Base-by-base conservation (phyloP, 2,797 vertebrate species). In the Cygnus olor region DNA sequence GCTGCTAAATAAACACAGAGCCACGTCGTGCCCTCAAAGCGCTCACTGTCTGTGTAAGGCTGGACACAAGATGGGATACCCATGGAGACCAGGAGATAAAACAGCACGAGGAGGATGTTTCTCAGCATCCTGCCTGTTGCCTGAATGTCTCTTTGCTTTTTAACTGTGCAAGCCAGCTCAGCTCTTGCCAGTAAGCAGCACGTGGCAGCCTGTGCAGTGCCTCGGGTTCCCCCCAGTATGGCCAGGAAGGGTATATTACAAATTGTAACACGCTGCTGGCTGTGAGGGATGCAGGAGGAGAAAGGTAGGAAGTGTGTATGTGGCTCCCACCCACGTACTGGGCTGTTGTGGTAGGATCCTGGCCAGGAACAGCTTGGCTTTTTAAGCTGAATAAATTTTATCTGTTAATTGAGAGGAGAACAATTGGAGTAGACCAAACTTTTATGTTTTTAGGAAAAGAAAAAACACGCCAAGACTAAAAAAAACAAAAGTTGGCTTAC, bases 301-400 rank as follows among this genome's bases (percentile, higher is more conserved):
- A 90, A 87, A 89, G 84, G 85, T 89, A 93, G 89, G 93, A 86
- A 96, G 58, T 13, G 40, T 85, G 45, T 34, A 40, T 71, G 80
- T 64, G 71, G 83, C 61, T 90, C 72, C 93, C 88, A 92, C 88
- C 80, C 90, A 77, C 0, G 0, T 56, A 76, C 17, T 13, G 34
- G 89, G 65, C 80, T 93, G 82, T 32, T 95, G 68, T 65, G 81
- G 58, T 86, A 94, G 82, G 86, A 90, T 66, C 61, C 47, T 0
- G 0, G 86, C 92, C 94, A 96, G 85, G 57, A 82, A 89, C 57
- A 72, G 64, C 61, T 74, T 71, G 36, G 64, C 44, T 91, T 94
- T 85, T 94, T 30, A 89, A 88, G 71, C 34, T 85, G 88, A 88
- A 87, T 70, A 71, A 24, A 60, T 81, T 87, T 65, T 68, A n/a